Evolutionary conservation across 2,113 vertebrate species (phyloP).

Genomic region (Pterocles orientalis): DNA sequence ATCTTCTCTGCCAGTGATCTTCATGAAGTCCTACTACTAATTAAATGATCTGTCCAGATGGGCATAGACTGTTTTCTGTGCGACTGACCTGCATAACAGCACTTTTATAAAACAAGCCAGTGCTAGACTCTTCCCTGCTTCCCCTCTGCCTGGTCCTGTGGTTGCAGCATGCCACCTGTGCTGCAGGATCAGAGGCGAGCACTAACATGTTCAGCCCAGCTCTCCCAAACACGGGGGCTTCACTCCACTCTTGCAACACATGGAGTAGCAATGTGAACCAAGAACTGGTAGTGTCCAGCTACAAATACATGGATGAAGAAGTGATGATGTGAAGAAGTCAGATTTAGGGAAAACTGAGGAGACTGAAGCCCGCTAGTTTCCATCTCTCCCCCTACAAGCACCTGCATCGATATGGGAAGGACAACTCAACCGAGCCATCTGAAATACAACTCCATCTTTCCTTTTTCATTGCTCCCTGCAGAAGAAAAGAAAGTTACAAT

Average conservation of each 20-base stretch:
- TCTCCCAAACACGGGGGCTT: fast-evolving
- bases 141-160: background rate
- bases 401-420: background rate
- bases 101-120: fast-evolving
- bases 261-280: background rate
- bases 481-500: background rate
- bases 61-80: background rate
- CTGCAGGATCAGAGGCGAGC: background rate
- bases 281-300: background rate
- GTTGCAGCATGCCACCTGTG: background rate
- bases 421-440: background rate
- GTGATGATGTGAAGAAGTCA: background rate
- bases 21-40: background rate
- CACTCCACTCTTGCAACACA: background rate
- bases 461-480: background rate
- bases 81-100: background rate
- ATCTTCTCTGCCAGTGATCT: background rate
- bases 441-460: background rate
- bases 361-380: background rate
- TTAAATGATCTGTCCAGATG: background rate
- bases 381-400: background rate
- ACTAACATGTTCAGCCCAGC: background rate
- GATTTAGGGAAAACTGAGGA: background rate
- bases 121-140: background rate
- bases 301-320: background rate